Base-by-base conservation (phyloP, 2,113 vertebrate species). In the Mesoclemmys tuberculata region DNA sequence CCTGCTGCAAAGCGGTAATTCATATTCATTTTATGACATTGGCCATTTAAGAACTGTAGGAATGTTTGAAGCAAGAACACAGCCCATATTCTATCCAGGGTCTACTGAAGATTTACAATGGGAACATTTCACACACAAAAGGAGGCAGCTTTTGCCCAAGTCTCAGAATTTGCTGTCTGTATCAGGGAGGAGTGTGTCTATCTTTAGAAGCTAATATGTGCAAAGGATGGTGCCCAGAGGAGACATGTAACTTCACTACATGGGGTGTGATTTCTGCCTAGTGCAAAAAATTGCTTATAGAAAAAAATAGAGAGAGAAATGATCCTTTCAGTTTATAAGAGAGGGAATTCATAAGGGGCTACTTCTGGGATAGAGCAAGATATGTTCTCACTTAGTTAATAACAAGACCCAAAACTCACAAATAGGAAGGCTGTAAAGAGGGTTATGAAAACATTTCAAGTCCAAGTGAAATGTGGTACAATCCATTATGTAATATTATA, bases 1-100 rank as follows among this genome's bases (percentile, higher is more conserved):
- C 93, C 94, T 79, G 84, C 89, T 96, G 91, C 78, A 93, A 96
- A 94, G 96, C 94, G 95, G 44, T 97, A 97, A 97, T 96, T 98
- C 95, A 95, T 49, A 84, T 82, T 96, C 92, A 78, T 64, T 90
- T 98, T 98, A 97, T 95, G 97, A 82, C 84, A 81, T 35, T 87
- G 93, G 84, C 87, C 87, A 68, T 96, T 97, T 97, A 97, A 95
- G 87, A 92, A 90, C 88, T 94, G 87, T 91, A 90, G 93, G 91
- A 97, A 78, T 26, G 12, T 93, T 96, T 88, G 85, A 89, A 96
- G 88, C 71, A 94, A 93, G 84, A 97, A 26, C 64, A 85, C 64
- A 90, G 52, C 80, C 84, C 0, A 0, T 86, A 93, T 95, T 94
- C 96, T 88, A 93, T 88, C 21, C 80, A 94, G 90, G 54, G 56